Evolutionary conservation across 2,888 invertebrate genomes (phyloP), one percentile per base, ranked within the genome.

Genomic region (Dolomedes plantarius): DNA sequence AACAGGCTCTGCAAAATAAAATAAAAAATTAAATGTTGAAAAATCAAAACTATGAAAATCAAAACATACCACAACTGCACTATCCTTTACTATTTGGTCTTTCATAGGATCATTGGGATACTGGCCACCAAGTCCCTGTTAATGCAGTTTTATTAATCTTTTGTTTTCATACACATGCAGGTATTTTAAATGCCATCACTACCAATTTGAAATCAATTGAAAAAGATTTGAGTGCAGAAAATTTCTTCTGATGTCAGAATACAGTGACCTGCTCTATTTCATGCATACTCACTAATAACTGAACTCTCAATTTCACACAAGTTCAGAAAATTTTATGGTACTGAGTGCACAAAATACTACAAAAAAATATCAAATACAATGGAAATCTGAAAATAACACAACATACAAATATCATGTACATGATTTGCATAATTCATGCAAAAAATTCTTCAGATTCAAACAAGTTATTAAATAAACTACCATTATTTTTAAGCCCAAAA

Each of bases 61-160:
- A 77, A 69, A 77, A 88, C 82, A 82, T 87, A 88, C 88, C 86
- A 89, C 82, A 85, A 89, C 87, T 56, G 89, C 88, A 73, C 86
- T 89, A 67, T 89, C 89, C 87, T 88, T 89, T 69, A 86, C 86
- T 69, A 89, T 81, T 87, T 89, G 89, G 65, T 89, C 89, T 83
- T 89, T 89, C 82, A 88, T 88, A 68, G 89, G 87, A 87, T 89
- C 89, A 78, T 87, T 88, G 31, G 88, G 87, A 78, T 88, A 88
- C 87, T 88, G 88, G 79, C 88, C 88, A 85, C 87, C 83, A 77
- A 87, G 87, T 78, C 87, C 87, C 87, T 87, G 85, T 75, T 69
- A 82, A 81, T 86, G 78, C 78, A 86, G 31, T 80, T 41, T 68
- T 28, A 85, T 77, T 73, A 77, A 73, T 73, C 29, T 74, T 79